A percentile compares a stretch with the other conserved stretches of the same genome.
These are phyloP conservation scores for Camponotus vicinus DNA, from an alignment of 1,140 invertebrate species.

Conservation along the genomic window DNA sequence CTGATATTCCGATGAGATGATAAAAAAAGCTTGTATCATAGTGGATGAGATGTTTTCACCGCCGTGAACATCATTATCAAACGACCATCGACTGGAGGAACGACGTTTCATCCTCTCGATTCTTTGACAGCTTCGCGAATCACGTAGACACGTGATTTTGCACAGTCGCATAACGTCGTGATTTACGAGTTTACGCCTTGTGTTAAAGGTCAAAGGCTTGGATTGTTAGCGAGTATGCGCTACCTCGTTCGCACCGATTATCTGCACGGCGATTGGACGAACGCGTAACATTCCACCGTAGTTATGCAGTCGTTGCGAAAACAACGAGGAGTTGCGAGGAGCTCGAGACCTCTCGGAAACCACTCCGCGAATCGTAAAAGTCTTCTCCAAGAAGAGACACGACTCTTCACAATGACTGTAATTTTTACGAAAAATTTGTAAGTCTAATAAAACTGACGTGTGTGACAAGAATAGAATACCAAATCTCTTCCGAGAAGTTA, in stretches of 20 bases:
- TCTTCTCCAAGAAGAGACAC: background rate
- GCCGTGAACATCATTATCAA: slow-evolving; percentile 16
- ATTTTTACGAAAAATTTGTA: slow-evolving; percentile 8
- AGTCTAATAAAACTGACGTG: slow-evolving; percentile 3
- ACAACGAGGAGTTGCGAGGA: slow-evolving; percentile 1
- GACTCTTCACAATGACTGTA: background rate
- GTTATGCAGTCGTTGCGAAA: slow-evolving; percentile 56
- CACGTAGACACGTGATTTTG: slow-evolving; percentile 39
- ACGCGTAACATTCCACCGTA: slow-evolving; percentile 58
- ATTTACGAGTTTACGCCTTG: slow-evolving; percentile 61
- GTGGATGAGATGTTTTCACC: slow-evolving; percentile 25
- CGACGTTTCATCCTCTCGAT: background rate
- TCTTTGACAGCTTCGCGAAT: slow-evolving; percentile 7
- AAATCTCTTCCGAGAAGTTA: background rate
- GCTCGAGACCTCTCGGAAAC: background rate
- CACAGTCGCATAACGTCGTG: slow-evolving; percentile 52
- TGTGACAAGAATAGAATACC: background rate
- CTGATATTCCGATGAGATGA: slow-evolving; percentile 31
- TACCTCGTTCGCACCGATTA: slow-evolving; percentile 54
- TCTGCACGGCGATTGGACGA: slow-evolving; percentile 22
- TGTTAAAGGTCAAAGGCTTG: slow-evolving; percentile 57
- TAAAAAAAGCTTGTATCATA: slow-evolving; percentile 41
- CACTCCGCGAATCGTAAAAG: slow-evolving; percentile 22
- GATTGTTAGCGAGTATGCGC: slow-evolving; percentile 57
- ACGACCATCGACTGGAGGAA: background rate